phyloP scores from a whole-genome alignment of 2,888 invertebrate species.

The Penaeus monodon region DNA sequence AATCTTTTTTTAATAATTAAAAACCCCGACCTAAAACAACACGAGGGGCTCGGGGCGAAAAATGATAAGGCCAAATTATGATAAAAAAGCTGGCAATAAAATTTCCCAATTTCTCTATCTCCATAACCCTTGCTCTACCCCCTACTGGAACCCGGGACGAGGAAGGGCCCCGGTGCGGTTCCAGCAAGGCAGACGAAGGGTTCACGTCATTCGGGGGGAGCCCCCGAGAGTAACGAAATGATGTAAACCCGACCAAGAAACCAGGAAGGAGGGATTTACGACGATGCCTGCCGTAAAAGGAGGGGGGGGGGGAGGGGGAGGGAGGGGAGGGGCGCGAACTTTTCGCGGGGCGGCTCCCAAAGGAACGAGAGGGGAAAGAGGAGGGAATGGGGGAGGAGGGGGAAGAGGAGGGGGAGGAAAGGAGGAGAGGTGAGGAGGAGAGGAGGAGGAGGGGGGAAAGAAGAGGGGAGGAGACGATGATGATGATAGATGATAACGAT shows the following conservation, averaged over 20 bases:
- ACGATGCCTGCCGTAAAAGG: background rate
- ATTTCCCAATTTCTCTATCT: background rate
- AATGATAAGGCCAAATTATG: background rate
- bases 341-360: background rate
- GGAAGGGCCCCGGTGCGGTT: background rate
- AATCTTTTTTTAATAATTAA: conserved; percentile 1
- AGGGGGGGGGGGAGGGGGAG: background rate
- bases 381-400: background rate
- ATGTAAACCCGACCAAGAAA: background rate
- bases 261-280: background rate
- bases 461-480: no score
- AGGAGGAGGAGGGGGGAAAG: no score
- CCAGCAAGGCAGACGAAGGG: background rate
- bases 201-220: background rate
- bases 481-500: no score
- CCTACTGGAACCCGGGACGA: background rate
- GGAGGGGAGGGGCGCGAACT: background rate
- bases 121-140: background rate
- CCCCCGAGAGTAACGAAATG: no score
- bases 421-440: no score
- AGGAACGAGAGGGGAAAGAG: background rate
- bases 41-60: background rate
- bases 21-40: background rate
- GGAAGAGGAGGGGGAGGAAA: no score
- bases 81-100: background rate